Evolutionary conservation across 2,113 vertebrate genomes (phyloP).

Genomic region (Poeciliopsis retropinna): DNA sequence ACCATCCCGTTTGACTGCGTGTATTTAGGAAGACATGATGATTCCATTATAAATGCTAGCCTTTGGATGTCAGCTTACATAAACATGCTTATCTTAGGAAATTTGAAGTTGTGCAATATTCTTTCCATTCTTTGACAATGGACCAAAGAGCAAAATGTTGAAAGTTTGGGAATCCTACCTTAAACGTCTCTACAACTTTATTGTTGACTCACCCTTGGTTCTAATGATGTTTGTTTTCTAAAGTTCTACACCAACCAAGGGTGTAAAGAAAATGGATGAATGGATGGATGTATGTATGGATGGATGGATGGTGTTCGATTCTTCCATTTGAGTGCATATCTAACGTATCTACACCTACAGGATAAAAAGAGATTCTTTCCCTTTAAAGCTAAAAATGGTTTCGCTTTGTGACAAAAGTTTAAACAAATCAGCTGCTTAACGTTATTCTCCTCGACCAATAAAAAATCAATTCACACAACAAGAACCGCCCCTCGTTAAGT

Average conservation of each 20-base stretch:
- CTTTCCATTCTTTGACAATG: not conserved
- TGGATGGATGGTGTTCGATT: not conserved
- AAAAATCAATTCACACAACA: rapidly evolving
- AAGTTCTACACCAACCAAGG: not conserved
- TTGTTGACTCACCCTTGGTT: not conserved
- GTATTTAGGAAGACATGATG: not conserved
- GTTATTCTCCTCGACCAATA: conserved; percentile 43
- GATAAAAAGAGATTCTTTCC: not conserved
- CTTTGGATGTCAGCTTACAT: not conserved
- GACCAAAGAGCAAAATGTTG: too few relatives aligned
- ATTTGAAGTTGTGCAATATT: not conserved
- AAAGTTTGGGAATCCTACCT: not conserved
- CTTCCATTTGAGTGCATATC: not conserved
- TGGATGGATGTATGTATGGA: too few relatives aligned
- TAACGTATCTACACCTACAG: not conserved
- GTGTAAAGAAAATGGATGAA: too few relatives aligned
- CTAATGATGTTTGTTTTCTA: not conserved
- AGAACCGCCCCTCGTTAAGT: conserved; percentile 47
- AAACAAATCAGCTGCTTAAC: conserved; percentile 35
- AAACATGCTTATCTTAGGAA: not conserved
- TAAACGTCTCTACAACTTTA: not conserved
- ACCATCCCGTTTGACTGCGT: not conserved
- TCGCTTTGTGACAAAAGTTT: not conserved
- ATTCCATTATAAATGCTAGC: not conserved
- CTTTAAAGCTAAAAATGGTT: not conserved